These are phyloP conservation scores for Puffinus mauretanicus DNA, from an alignment of 2,113 vertebrate species.

Conservation along the genomic window DNA sequence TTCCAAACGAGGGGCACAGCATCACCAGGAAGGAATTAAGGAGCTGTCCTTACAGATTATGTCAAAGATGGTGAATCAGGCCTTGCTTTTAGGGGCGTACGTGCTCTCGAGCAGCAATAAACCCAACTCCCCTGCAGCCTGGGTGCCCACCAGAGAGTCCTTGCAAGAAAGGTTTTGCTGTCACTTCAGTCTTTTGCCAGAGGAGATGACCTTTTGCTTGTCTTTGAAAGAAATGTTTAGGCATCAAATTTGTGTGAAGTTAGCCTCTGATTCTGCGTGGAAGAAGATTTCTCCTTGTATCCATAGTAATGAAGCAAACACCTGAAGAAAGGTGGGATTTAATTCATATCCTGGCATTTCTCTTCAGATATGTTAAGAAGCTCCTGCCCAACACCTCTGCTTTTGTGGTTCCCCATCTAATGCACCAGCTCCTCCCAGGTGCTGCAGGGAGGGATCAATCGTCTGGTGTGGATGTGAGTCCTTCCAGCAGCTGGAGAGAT, in stretches of 20 bases:
- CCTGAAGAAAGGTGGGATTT: neutral
- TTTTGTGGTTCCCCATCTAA: neutral
- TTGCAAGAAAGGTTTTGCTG: neutral
- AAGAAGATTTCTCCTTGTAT: neutral
- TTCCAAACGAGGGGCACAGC: neutral
- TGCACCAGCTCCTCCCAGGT: neutral
- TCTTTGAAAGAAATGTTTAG: neutral
- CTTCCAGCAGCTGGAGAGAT: neutral
- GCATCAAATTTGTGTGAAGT: neutral
- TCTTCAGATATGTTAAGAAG: neutral
- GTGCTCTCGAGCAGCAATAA: neutral
- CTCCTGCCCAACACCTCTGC: neutral
- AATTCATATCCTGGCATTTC: neutral
- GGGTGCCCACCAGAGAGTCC: neutral
- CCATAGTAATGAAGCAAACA: neutral
- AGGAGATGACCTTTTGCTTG: neutral
- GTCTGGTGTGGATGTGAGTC: neutral
- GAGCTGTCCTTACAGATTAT: neutral
- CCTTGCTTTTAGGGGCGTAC: neutral
- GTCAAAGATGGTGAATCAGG: neutral
- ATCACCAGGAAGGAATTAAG: neutral
- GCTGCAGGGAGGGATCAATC: neutral
- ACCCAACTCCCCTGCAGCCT: neutral
- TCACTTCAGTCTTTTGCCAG: neutral
- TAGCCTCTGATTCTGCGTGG: neutral